These are phyloP conservation scores for Ophonus ardosiacus DNA, from an alignment of 2,888 invertebrate species.

Conservation along the genomic window DNA sequence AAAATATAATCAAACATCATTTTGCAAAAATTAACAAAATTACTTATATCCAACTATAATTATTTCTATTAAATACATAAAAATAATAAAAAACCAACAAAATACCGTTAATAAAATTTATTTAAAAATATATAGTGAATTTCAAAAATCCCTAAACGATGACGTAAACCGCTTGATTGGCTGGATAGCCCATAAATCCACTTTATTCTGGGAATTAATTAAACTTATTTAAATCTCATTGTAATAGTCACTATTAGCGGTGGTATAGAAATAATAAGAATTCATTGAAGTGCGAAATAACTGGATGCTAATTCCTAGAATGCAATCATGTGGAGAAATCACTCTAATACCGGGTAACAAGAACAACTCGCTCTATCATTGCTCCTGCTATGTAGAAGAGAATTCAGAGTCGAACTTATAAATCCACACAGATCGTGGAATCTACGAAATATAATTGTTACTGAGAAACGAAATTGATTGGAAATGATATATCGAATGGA, in stretches of 20 bases:
- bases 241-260: neutral
- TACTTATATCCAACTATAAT: no score
- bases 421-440: neutral
- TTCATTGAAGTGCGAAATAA: neutral
- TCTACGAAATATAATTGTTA: slow-evolving; percentile 12
- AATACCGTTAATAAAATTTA: no score
- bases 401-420: slow-evolving; percentile 11
- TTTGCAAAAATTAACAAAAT: no score
- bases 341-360: neutral
- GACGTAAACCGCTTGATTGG: no score
- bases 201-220: neutral
- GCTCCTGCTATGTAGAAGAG: neutral
- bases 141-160: no score
- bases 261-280: neutral
- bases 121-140: no score
- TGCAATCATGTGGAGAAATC: slow-evolving; percentile 32
- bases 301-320: slow-evolving; percentile 7
- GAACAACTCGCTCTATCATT: neutral
- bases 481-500: slow-evolving; percentile 32
- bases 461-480: slow-evolving; percentile 28
- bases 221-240: neutral
- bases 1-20: no score
- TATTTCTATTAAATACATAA: no score
- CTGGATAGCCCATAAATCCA: no score
- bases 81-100: no score